Percentiles rank a stretch among this genome's conserved stretches.
Evolutionary conservation across 2,888 invertebrate species (phyloP).

Genomic region (Phortica magna): DNA sequence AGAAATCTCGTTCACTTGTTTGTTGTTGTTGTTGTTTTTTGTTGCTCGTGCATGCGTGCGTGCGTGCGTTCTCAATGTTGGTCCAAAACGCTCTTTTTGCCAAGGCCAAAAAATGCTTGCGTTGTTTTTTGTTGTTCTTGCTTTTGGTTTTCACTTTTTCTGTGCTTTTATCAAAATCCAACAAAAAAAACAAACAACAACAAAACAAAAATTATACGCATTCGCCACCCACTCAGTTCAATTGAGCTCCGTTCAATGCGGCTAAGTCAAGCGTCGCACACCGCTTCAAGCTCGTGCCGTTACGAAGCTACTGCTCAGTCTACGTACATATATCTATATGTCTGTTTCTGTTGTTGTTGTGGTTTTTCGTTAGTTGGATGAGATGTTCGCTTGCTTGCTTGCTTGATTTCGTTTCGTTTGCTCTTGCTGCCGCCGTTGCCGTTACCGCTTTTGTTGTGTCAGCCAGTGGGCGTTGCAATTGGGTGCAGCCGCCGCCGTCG

Average conservation of each 20-base stretch:
- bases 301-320: neutral
- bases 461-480: constrained; percentile 24
- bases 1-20: neutral
- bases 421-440: neutral
- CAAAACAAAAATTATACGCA: neutral
- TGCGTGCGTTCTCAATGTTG: constrained; percentile 8
- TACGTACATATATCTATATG: neutral
- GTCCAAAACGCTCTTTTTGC: constrained; percentile 1
- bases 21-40: neutral
- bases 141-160: constrained; percentile 7
- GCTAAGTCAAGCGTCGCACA: constrained; percentile 3
- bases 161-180: neutral
- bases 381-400: neutral
- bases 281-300: neutral
- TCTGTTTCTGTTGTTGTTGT: neutral
- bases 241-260: neutral
- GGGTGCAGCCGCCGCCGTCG: constrained; percentile 14
- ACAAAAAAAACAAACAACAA: neutral
- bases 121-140: neutral
- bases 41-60: neutral
- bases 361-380: neutral
- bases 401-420: constrained; percentile 5
- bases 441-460: neutral
- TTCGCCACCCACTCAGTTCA: constrained; percentile 13
- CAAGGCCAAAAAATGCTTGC: neutral